These are phyloP conservation scores for Dolichomitus sp. DNA, from an alignment of 2,888 invertebrate species.

Conservation along the genomic window DNA sequence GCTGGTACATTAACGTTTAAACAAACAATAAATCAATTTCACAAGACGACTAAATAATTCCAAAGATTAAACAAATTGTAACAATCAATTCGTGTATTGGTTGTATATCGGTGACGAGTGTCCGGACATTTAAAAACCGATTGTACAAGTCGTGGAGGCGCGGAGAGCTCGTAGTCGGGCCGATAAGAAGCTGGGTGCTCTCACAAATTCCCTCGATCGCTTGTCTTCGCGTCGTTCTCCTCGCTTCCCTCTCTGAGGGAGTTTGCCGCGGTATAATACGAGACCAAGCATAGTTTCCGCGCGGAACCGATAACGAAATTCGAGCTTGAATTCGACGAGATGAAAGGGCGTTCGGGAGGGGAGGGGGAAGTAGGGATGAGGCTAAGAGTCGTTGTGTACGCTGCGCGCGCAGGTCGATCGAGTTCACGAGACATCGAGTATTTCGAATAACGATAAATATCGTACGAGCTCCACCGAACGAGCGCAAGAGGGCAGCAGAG, in stretches of 20 bases:
- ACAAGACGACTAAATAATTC: background rate
- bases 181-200: conserved; percentile 62
- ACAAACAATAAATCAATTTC: background rate
- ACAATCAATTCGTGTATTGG: background rate
- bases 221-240: conserved; percentile 47
- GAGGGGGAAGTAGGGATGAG: background rate
- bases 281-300: conserved; percentile 45
- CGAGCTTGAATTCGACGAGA: conserved; percentile 61
- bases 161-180: conserved; percentile 59
- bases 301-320: conserved; percentile 67
- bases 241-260: conserved; percentile 6
- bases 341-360: background rate
- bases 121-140: conserved; percentile 32
- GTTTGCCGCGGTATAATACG: conserved; percentile 57
- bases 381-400: conserved; percentile 14
- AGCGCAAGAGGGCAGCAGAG: background rate
- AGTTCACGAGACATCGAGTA: conserved; percentile 69
- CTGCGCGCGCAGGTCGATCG: conserved; percentile 56
- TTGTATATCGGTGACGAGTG: conserved; percentile 30
- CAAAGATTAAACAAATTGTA: background rate
- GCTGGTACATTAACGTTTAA: background rate
- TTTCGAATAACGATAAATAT: conserved; percentile 84
- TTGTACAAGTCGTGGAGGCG: conserved; percentile 61
- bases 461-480: conserved; percentile 52
- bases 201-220: conserved; percentile 65